Evolutionary conservation across 2,797 vertebrate genomes (phyloP).

Genomic region (Dallia pectoralis): DNA sequence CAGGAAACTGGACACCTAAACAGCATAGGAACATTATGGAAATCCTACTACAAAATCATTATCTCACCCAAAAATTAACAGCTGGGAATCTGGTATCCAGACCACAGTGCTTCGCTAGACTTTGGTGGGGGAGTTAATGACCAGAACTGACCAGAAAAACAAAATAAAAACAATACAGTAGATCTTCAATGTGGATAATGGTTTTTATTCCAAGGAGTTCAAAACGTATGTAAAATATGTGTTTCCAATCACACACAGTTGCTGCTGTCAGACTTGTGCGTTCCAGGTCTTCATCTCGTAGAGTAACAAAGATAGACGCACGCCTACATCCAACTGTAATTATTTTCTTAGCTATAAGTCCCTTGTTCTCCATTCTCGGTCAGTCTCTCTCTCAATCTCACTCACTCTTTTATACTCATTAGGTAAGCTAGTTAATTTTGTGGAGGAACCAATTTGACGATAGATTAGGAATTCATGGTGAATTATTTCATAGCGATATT

Average conservation of each 20-base stretch:
- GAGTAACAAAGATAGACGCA: background rate
- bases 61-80: no score
- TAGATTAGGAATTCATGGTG: no score
- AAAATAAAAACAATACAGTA: slow-evolving; percentile 9
- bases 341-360: slow-evolving; percentile 19
- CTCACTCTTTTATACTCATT: background rate
- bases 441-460: no score
- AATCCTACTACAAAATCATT: no score
- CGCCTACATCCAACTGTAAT: slow-evolving; percentile 17
- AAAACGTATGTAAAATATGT: slow-evolving; percentile 35
- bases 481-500: no score
- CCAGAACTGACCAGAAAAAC: no score
- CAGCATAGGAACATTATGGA: no score
- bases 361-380: slow-evolving; percentile 15
- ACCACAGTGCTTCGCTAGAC: background rate
- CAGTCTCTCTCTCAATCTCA: background rate
- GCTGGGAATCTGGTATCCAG: background rate
- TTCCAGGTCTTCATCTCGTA: slow-evolving; percentile 36
- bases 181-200: slow-evolving; percentile 52
- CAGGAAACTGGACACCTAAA: no score
- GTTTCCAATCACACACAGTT: slow-evolving; percentile 34
- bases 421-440: no score
- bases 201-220: slow-evolving; percentile 54
- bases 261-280: slow-evolving; percentile 10
- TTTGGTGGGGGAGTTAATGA: background rate